Evolutionary conservation across 2,797 vertebrate species (phyloP).

Genomic region (Micromesistius poutassou): DNA sequence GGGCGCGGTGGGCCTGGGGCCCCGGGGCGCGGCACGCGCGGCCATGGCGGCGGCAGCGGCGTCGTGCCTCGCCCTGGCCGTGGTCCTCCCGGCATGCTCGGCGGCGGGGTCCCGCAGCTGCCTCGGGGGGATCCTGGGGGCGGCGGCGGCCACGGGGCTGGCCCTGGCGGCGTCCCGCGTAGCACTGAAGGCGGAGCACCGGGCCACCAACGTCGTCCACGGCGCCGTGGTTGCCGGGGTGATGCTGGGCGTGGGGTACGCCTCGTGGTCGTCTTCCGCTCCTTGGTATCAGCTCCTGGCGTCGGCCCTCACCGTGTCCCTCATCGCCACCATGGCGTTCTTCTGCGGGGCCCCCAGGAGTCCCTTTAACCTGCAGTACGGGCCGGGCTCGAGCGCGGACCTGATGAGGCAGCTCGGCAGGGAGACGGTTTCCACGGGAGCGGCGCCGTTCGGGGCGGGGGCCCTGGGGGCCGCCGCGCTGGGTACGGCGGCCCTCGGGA

Average conservation of each 20-base stretch:
- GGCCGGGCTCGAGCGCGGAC: constrained; percentile 46
- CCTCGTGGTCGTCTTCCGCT: neutral
- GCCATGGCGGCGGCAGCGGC: constrained; percentile 42
- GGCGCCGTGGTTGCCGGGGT: constrained; percentile 35
- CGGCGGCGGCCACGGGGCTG: constrained; percentile 50
- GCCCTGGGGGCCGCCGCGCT: constrained; percentile 58
- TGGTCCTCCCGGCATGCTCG: constrained; percentile 24
- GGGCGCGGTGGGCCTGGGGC: constrained; percentile 44
- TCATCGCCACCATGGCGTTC: constrained; percentile 49
- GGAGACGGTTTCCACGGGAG: constrained; percentile 64
- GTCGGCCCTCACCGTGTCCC: constrained; percentile 19
- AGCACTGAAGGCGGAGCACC: constrained; percentile 35
- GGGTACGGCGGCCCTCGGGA: constrained; percentile 59
- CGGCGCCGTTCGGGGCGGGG: constrained; percentile 57
- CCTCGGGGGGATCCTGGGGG: constrained; percentile 49
- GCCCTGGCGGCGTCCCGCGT: constrained; percentile 55
- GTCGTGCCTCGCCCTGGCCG: constrained; percentile 45
- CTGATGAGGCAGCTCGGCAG: constrained; percentile 64
- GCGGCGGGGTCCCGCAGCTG: constrained; percentile 32
- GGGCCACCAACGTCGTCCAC: constrained; percentile 33
- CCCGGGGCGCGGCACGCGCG: constrained; percentile 37
- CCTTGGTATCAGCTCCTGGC: neutral
- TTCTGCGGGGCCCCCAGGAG: constrained; percentile 60
- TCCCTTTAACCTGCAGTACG: constrained; percentile 52
- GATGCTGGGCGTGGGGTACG: constrained; percentile 16